A percentile compares a stretch with the other conserved stretches of the same genome.
Evolutionary conservation across 1,140 invertebrate species (phyloP).

Genomic region (Papilio glaucus): DNA sequence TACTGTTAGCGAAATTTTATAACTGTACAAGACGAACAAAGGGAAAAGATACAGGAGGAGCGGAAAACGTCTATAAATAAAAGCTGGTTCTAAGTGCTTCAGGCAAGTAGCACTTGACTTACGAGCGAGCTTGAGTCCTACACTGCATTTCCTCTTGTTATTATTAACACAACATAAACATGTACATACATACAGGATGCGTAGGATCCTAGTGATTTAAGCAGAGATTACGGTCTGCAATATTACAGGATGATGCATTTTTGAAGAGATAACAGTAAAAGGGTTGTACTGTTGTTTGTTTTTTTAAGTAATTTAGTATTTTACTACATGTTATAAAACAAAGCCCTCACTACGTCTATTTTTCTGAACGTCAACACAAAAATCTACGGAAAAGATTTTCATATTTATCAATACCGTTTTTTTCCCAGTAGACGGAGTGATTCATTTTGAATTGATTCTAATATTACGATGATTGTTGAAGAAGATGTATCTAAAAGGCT

Average conservation of each 20-base stretch:
- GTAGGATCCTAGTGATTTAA: not conserved
- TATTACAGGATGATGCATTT: not conserved
- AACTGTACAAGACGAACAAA: slow-evolving; percentile 38
- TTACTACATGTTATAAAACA: no score
- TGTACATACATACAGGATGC: not conserved
- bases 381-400: no score
- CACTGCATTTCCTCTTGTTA: slow-evolving; percentile 8
- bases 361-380: no score
- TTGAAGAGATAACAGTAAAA: not conserved
- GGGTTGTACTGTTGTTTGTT: not conserved
- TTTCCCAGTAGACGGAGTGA: no score
- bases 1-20: no score
- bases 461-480: no score
- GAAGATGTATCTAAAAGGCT: no score
- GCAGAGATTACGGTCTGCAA: not conserved
- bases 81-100: slow-evolving; percentile 34
- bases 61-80: slow-evolving; percentile 40
- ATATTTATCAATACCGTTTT: no score
- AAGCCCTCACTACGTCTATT: no score
- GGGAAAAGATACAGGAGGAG: slow-evolving; percentile 8
- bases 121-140: not conserved
- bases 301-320: not conserved
- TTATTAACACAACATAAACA: slow-evolving; percentile 10
- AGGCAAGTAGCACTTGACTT: slow-evolving; percentile 27
- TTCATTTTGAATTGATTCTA: no score